Percentiles rank a stretch among this genome's conserved stretches.
Conservation (phyloP, 2,888 invertebrate species). For the Synergus laeviventris region DNA sequence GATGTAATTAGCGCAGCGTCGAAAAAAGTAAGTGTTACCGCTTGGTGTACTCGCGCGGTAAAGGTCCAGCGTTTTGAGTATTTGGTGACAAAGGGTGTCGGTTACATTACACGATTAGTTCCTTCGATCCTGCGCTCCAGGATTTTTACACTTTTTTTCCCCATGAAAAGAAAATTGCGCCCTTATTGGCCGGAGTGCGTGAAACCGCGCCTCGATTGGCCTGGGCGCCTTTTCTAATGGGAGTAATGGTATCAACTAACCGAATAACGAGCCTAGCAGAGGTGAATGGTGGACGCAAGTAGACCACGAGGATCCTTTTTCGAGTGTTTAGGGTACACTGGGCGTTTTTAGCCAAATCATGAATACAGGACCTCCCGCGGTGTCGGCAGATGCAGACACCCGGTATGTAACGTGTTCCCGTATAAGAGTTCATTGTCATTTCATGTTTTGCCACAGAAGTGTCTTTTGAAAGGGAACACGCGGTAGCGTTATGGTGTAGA, state of each 20-base stretch:
- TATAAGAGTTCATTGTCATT: conserved; percentile 63
- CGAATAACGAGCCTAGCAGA: conserved; percentile 61
- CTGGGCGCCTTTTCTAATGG: conserved; percentile 40
- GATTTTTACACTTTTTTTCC: conserved; percentile 33
- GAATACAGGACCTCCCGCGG: conserved; percentile 57
- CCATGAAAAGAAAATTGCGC: conserved; percentile 14
- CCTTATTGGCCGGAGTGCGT: conserved; percentile 22
- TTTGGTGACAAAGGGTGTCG: conserved; percentile 62
- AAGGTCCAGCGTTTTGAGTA: conserved; percentile 48
- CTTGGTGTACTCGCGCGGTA: conserved; percentile 44
- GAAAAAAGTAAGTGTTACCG: conserved; percentile 49
- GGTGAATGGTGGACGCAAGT: conserved; percentile 44
- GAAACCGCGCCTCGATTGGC: conserved; percentile 28
- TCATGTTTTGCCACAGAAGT: conserved; percentile 74
- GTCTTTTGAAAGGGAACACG: conserved; percentile 68
- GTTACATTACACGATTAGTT: conserved; percentile 56
- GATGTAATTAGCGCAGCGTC: conserved; percentile 67
- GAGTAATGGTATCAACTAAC: conserved; percentile 57
- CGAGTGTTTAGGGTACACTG: conserved; percentile 45
- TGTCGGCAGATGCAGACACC: conserved; percentile 71
- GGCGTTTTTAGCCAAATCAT: conserved; percentile 50
- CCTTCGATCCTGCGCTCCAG: conserved; percentile 25
- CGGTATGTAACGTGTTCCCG: conserved; percentile 60
- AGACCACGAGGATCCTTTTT: conserved; percentile 46
- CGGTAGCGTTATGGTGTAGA: conserved; percentile 55